Evolutionary conservation across 2,113 vertebrate species (phyloP).

Genomic region (Spermophilus dauricus): DNA sequence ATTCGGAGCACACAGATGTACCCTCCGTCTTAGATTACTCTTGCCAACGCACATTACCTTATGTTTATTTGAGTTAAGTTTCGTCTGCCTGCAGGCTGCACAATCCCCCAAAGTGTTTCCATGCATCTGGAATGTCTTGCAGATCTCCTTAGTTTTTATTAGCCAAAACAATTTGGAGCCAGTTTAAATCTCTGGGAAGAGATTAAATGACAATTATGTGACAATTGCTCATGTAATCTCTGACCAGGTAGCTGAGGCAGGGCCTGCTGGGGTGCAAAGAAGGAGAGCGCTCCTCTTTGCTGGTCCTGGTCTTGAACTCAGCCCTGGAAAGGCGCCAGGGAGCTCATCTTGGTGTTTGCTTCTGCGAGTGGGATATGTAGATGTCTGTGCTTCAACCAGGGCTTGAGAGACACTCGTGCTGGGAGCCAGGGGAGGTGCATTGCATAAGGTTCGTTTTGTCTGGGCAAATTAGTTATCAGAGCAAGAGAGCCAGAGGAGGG

Average conservation of each 20-base stretch:
- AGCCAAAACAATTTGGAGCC: constrained; percentile 73
- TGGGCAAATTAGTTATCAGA: background rate
- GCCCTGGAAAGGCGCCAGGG: background rate
- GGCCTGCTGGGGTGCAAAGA: background rate
- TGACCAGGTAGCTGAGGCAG: background rate
- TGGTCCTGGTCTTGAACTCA: background rate
- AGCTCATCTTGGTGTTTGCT: background rate
- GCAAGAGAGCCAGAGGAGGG: background rate
- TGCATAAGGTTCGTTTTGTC: constrained; percentile 39
- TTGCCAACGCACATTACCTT: constrained; percentile 73
- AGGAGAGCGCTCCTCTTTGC: fast-evolving
- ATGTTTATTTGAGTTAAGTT: constrained; percentile 80
- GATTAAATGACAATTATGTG: constrained; percentile 68
- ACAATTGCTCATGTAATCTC: constrained; percentile 54
- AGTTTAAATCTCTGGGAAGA: constrained; percentile 72
- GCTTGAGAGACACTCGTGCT: background rate
- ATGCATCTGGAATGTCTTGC: constrained; percentile 77
- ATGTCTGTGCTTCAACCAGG: background rate
- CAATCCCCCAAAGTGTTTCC: constrained; percentile 71
- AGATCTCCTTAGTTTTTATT: constrained; percentile 76
- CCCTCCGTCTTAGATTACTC: constrained; percentile 38
- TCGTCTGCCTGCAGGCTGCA: constrained; percentile 66
- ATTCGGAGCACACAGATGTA: constrained; percentile 58
- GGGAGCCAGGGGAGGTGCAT: background rate
- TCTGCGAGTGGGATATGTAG: background rate